Percentiles rank a stretch among this genome's conserved stretches.
These are phyloP conservation scores for Polyommatus iphigenia DNA, from an alignment of 2,888 invertebrate species.

Conservation along the genomic window DNA sequence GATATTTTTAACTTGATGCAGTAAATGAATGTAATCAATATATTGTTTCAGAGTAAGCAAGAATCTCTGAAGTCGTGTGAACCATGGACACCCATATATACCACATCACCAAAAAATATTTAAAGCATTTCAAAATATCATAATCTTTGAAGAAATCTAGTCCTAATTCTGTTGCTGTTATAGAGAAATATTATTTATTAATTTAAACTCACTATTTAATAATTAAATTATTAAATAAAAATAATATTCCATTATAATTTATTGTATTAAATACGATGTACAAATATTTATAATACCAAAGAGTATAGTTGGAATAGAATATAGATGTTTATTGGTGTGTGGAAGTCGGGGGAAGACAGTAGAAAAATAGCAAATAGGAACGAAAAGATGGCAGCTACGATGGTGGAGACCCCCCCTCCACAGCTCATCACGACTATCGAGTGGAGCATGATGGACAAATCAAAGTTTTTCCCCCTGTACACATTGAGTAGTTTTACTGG, in stretches of 20 bases:
- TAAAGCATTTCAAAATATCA: constrained; percentile 53
- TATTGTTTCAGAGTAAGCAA: constrained; percentile 49
- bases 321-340: constrained; percentile 57
- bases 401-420: constrained; percentile 80
- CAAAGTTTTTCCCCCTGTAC: constrained; percentile 95
- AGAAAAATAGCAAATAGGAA: constrained; percentile 39
- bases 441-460: constrained; percentile 99
- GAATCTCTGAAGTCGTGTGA: constrained; percentile 43
- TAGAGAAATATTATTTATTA: constrained; percentile 39
- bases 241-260: constrained; percentile 47
- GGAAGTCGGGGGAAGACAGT: constrained; percentile 45
- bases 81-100: constrained; percentile 59
- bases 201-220: constrained; percentile 32
- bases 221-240: constrained; percentile 35
- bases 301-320: constrained; percentile 39
- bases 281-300: constrained; percentile 38
- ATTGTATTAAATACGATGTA: constrained; percentile 45
- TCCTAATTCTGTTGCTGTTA: constrained; percentile 38
- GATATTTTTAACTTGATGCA: background rate
- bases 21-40: background rate
- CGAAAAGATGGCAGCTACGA: constrained; percentile 61
- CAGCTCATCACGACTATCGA: constrained; percentile 92
- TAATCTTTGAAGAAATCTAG: constrained; percentile 41
- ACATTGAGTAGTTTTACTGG: constrained; percentile 93
- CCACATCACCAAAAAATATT: constrained; percentile 48